These are phyloP conservation scores for Aphidoletes aphidimyza DNA, from an alignment of 2,888 invertebrate genomes.

Conservation along the genomic window DNA sequence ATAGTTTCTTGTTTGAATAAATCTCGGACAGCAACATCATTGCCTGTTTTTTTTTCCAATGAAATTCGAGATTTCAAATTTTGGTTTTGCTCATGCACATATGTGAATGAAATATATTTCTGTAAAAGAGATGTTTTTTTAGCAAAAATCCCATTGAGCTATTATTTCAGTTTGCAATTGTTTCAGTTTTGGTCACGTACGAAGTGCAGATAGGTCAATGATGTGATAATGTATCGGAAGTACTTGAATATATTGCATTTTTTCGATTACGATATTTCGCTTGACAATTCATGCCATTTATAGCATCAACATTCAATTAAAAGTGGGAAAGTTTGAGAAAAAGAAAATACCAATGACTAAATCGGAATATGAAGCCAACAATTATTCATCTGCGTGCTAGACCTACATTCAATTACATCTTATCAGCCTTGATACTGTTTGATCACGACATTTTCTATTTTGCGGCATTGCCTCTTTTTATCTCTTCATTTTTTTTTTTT, in stretches of 20 bases:
- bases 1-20: too few relatives aligned
- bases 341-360: neutral
- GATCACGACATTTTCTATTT: neutral
- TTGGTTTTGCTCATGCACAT: too few relatives aligned
- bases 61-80: too few relatives aligned
- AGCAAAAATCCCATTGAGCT: neutral
- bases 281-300: too few relatives aligned
- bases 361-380: neutral
- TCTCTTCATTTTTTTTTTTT: too few relatives aligned
- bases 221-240: neutral
- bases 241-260: neutral
- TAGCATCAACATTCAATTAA: too few relatives aligned
- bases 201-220: neutral
- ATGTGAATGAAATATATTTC: too few relatives aligned
- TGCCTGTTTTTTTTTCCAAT: too few relatives aligned
- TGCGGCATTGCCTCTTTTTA: neutral
- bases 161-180: too few relatives aligned
- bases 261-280: too few relatives aligned
- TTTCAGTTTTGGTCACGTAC: neutral
- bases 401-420: neutral
- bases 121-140: neutral
- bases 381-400: neutral
- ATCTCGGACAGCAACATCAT: too few relatives aligned
- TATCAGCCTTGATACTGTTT: neutral
- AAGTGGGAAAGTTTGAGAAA: too few relatives aligned